These are phyloP conservation scores for Hirudinaria manillensis DNA, from an alignment of 2,888 invertebrate species.

Conservation along the genomic window DNA sequence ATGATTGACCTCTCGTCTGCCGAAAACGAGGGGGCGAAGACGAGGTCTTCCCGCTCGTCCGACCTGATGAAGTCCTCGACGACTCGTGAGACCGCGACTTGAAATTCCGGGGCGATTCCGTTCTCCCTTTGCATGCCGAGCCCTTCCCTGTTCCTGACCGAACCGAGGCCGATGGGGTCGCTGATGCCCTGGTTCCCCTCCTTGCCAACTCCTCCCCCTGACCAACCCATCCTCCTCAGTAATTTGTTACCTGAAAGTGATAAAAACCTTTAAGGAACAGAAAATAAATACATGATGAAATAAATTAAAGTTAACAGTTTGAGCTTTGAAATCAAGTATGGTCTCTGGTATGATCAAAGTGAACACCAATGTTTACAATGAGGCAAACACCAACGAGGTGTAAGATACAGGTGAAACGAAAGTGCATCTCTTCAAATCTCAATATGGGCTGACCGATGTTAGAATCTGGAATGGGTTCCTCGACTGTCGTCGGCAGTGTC, in stretches of 20 bases:
- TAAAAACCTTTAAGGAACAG: neutral
- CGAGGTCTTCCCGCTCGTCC: constrained; percentile 51
- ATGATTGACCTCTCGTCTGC: constrained; percentile 55
- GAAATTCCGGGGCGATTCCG: constrained; percentile 44
- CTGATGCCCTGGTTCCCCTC: constrained; percentile 62
- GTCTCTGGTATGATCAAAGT: neutral
- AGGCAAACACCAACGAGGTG: neutral
- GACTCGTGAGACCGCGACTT: constrained; percentile 45
- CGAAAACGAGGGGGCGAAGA: constrained; percentile 54
- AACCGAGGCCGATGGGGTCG: constrained; percentile 58
- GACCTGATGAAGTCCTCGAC: constrained; percentile 49
- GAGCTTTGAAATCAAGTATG: too few relatives aligned
- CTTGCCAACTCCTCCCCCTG: constrained; percentile 66
- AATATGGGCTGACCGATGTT: constrained; percentile 55
- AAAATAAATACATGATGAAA: neutral
- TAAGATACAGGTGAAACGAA: too few relatives aligned
- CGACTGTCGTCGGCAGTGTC: neutral
- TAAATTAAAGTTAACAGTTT: neutral
- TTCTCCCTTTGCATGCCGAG: constrained; percentile 45
- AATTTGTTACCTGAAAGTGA: constrained; percentile 54
- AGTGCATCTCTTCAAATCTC: neutral
- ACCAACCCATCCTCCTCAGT: constrained; percentile 69
- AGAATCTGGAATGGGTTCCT: constrained; percentile 46
- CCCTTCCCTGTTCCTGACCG: constrained; percentile 48
- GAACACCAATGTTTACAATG: neutral